Evolutionary conservation across 2,888 invertebrate genomes (phyloP).

Genomic region (Biston betularia): DNA sequence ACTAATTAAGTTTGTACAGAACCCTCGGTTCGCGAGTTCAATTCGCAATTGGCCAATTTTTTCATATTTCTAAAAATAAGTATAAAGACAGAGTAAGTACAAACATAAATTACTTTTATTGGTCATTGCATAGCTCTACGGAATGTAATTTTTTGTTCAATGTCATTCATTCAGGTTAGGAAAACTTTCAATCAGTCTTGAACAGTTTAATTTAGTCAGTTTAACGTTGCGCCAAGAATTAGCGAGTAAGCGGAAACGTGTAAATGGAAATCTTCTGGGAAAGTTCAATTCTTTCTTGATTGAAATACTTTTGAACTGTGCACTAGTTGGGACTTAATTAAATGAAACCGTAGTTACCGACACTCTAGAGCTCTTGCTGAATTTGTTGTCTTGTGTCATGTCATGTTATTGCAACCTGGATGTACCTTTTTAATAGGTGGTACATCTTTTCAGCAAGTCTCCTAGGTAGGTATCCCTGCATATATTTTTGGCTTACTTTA

Average conservation of each 20-base stretch:
- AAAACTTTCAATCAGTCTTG: slow-evolving; percentile 20
- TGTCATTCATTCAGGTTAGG: neutral
- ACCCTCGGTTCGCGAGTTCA: too few relatives aligned
- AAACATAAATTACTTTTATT: too few relatives aligned
- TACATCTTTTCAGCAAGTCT: too few relatives aligned
- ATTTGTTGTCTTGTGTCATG: neutral
- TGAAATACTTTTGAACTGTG: slow-evolving; percentile 37
- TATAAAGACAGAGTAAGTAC: too few relatives aligned
- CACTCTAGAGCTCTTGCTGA: slow-evolving; percentile 23
- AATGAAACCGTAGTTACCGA: slow-evolving; percentile 29
- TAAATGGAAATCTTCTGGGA: slow-evolving; percentile 26
- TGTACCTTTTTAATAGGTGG: too few relatives aligned
- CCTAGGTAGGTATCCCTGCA: too few relatives aligned
- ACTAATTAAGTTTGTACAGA: too few relatives aligned
- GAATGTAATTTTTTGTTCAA: neutral
- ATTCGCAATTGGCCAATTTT: too few relatives aligned
- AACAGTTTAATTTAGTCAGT: slow-evolving; percentile 23
- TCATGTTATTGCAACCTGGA: neutral
- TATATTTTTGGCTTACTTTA: too few relatives aligned
- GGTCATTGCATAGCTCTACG: too few relatives aligned
- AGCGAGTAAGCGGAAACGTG: slow-evolving; percentile 26
- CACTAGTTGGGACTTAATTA: slow-evolving; percentile 35
- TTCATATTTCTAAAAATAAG: too few relatives aligned
- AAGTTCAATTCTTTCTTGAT: slow-evolving; percentile 35
- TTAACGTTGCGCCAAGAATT: slow-evolving; percentile 15